phyloP scores from a whole-genome alignment of 2,888 invertebrate genomes.

The Holacanthella duospinosa region DNA sequence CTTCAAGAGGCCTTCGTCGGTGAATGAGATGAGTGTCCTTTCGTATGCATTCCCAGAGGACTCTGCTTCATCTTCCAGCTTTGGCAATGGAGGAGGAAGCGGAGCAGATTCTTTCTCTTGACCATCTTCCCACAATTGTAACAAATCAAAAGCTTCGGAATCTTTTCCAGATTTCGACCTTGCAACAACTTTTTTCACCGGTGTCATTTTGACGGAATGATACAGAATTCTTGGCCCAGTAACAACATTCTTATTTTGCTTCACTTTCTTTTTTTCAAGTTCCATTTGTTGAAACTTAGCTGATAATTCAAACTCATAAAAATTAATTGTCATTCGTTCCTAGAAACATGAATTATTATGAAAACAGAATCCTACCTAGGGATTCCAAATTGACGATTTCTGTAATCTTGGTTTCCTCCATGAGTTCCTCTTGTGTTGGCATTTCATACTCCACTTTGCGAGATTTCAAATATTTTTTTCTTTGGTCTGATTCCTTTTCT shows the following conservation, averaged over 20 bases:
- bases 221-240: slow-evolving; percentile 74
- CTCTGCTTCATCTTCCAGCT: slow-evolving; percentile 16
- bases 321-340: not conserved
- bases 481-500: slow-evolving; percentile 58
- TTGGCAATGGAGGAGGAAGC: slow-evolving; percentile 13
- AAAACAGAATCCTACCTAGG: slow-evolving; percentile 52
- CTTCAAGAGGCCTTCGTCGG: slow-evolving; percentile 66
- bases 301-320: slow-evolving; percentile 41
- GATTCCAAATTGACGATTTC: slow-evolving; percentile 87
- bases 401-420: slow-evolving; percentile 87
- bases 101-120: slow-evolving; percentile 21
- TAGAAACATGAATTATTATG: not conserved
- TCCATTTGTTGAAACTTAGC: slow-evolving; percentile 87
- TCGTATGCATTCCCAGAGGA: slow-evolving; percentile 53
- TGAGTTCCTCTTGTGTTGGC: slow-evolving; percentile 83
- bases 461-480: slow-evolving; percentile 52
- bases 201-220: slow-evolving; percentile 62
- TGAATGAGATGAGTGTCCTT: slow-evolving; percentile 76
- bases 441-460: slow-evolving; percentile 51
- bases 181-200: not conserved
- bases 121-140: slow-evolving; percentile 14
- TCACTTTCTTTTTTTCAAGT: slow-evolving; percentile 79
- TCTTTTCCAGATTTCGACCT: not conserved
- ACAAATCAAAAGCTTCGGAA: not conserved
- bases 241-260: slow-evolving; percentile 64